These are phyloP conservation scores for Etia nguti DNA, from an alignment of 2,113 vertebrate genomes.

Conservation along the genomic window DNA sequence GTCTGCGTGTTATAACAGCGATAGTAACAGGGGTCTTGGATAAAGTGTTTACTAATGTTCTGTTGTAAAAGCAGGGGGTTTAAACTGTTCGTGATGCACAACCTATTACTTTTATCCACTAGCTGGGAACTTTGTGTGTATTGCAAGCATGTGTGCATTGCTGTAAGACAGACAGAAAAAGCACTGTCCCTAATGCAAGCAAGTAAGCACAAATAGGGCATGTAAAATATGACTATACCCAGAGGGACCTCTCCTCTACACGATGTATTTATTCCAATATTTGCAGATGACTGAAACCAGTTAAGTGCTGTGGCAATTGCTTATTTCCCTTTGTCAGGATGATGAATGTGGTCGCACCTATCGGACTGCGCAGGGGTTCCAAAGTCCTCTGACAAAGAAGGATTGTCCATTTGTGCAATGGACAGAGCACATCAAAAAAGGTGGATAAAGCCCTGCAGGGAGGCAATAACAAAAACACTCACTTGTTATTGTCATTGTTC, in stretches of 20 bases:
- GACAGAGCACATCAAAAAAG: conserved; percentile 62
- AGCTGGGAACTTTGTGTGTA: neutral
- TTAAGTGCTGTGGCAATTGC: conserved; percentile 71
- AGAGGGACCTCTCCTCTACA: conserved; percentile 35
- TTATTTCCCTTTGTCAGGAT: conserved; percentile 71
- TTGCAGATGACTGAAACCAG: conserved; percentile 67
- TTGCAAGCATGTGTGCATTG: conserved; percentile 6
- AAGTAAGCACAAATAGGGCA: conserved; percentile 68
- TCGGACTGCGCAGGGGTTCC: conserved; percentile 57
- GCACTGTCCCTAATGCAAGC: conserved; percentile 53
- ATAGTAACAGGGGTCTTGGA: neutral
- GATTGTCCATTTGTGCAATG: conserved; percentile 66
- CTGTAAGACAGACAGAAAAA: conserved; percentile 16
- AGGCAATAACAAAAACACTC: conserved; percentile 59
- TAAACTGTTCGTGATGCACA: neutral
- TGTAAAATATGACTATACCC: conserved; percentile 63
- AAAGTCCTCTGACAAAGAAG: conserved; percentile 64
- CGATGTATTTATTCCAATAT: conserved; percentile 66
- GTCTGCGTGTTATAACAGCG: neutral
- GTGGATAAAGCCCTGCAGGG: conserved; percentile 52
- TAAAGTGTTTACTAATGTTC: conserved; percentile 23
- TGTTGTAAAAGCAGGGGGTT: neutral
- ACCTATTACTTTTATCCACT: conserved; percentile 6
- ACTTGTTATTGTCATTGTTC: conserved; percentile 45
- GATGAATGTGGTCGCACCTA: conserved; percentile 66